These are phyloP conservation scores for Phymorhynchus buccinoides DNA, from an alignment of 1,140 invertebrate genomes.

Conservation along the genomic window DNA sequence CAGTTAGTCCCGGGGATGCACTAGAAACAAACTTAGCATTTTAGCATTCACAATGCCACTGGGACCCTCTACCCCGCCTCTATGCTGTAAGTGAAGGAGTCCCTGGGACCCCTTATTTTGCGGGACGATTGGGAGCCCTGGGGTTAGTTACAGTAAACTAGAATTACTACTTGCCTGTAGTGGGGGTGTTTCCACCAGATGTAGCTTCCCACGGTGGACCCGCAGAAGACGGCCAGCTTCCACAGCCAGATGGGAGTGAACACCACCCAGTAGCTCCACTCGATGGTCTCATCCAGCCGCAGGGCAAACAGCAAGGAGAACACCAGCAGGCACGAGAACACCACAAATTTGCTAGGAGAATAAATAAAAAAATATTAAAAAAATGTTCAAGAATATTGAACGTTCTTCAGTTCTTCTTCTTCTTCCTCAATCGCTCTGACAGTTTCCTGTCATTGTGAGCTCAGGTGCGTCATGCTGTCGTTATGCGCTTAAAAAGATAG, in stretches of 20 bases:
- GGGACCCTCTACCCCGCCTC: no score
- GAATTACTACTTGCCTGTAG: conserved; percentile 85
- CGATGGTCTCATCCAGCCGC: conserved; percentile 87
- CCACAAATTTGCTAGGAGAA: conserved; percentile 89
- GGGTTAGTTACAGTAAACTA: no score
- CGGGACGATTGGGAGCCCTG: no score
- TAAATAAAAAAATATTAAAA: not conserved
- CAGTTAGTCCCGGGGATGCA: no score
- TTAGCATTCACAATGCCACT: no score
- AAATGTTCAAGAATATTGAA: not conserved
- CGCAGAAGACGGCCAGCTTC: conserved; percentile 92
- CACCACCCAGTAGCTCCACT: conserved; percentile 95
- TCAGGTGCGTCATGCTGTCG: not conserved
- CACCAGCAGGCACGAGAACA: conserved; percentile 91
- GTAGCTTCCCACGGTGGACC: conserved; percentile 90
- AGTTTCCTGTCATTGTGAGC: not conserved
- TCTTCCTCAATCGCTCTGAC: not conserved
- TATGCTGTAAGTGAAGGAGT: no score
- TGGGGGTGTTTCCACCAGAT: conserved; percentile 96
- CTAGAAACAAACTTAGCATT: no score
- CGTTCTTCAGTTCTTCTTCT: not conserved
- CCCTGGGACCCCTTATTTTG: no score
- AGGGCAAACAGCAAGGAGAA: conserved; percentile 93
- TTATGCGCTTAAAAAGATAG: not conserved
- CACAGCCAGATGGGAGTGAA: conserved; percentile 97